Percentiles rank a stretch among this genome's conserved stretches.
These are phyloP conservation scores for Calameuta filiformis DNA, from an alignment of 2,888 invertebrate species.

Conservation along the genomic window DNA sequence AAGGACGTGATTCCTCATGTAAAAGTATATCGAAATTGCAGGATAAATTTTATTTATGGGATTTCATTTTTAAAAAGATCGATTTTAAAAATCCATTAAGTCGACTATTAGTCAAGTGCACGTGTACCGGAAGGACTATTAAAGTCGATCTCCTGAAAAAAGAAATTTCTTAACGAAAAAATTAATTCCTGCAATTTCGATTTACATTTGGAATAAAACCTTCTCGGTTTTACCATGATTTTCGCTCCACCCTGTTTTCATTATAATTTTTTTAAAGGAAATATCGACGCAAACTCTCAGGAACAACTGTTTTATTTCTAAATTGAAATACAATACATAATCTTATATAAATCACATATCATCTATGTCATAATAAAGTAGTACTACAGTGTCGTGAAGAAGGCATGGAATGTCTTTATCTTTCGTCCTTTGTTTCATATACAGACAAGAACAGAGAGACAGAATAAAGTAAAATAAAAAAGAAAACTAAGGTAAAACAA, in stretches of 20 bases:
- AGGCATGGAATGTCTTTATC: constrained; percentile 12
- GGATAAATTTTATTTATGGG: too few species aligned
- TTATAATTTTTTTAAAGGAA: background rate
- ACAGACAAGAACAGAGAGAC: constrained; percentile 5
- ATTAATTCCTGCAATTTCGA: too few species aligned
- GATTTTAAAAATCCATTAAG: too few species aligned
- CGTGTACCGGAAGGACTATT: too few species aligned
- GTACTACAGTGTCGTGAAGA: constrained; percentile 9
- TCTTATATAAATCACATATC: constrained; percentile 45
- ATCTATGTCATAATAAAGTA: constrained; percentile 26
- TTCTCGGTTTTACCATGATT: too few species aligned
- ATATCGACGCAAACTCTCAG: background rate
- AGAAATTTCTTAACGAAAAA: too few species aligned
- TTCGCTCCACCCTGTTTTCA: background rate
- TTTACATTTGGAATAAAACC: too few species aligned
- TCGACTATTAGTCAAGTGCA: too few species aligned
- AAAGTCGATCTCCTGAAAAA: too few species aligned
- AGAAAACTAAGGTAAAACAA: constrained; percentile 3
- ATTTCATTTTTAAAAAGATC: too few species aligned
- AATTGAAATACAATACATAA: constrained; percentile 37
- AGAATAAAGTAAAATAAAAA: constrained; percentile 11
- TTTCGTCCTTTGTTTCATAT: constrained; percentile 15
- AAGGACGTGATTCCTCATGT: too few species aligned
- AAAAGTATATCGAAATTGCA: too few species aligned
- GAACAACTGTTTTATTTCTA: constrained; percentile 34